A percentile compares a stretch with the other conserved stretches of the same genome.
Conservation (phyloP, 2,113 vertebrate species). For the Amphilophus citrinellus region DNA sequence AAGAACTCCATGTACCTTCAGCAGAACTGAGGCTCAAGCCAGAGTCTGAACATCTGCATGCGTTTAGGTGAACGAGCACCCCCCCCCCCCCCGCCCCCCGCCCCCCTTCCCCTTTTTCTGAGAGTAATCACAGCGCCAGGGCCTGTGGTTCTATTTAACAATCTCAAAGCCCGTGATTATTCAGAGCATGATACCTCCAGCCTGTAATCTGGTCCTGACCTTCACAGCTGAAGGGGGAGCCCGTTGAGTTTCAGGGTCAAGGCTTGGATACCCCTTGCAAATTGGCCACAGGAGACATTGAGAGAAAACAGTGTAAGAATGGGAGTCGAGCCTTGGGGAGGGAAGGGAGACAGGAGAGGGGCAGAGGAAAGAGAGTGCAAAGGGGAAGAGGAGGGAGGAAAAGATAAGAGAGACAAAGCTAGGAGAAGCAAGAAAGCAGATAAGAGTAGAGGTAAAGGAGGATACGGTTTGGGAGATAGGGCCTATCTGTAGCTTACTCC, state of each 20-base stretch:
- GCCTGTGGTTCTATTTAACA: constrained; percentile 77
- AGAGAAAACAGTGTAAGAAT: constrained; percentile 43
- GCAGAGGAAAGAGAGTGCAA: constrained; percentile 18
- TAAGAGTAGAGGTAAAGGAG: constrained; percentile 46
- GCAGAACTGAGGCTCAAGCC: constrained; percentile 45
- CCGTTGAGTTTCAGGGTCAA: constrained; percentile 60
- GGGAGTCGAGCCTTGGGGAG: constrained; percentile 19
- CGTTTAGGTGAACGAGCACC: constrained; percentile 72
- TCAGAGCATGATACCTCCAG: constrained; percentile 74
- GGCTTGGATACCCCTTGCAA: constrained; percentile 57
- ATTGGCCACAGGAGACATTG: constrained; percentile 66
- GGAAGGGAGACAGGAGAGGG: constrained; percentile 18
- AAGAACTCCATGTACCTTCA: constrained; percentile 78
- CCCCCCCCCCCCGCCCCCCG: too few species aligned
- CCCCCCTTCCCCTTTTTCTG: constrained; percentile 53
- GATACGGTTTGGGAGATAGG: constrained; percentile 55
- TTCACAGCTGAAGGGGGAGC: constrained; percentile 48
- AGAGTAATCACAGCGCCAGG: constrained; percentile 73
- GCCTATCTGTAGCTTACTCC: constrained; percentile 49
- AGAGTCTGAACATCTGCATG: constrained; percentile 79
- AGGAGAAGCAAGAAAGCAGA: constrained; percentile 42
- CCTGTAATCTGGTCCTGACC: constrained; percentile 78
- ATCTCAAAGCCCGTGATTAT: constrained; percentile 73
- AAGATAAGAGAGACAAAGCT: constrained; percentile 53
- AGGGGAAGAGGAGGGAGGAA: constrained; percentile 27